Base-by-base conservation (phyloP, 2,113 vertebrate species). In the Anarrhichthys ocellatus region DNA sequence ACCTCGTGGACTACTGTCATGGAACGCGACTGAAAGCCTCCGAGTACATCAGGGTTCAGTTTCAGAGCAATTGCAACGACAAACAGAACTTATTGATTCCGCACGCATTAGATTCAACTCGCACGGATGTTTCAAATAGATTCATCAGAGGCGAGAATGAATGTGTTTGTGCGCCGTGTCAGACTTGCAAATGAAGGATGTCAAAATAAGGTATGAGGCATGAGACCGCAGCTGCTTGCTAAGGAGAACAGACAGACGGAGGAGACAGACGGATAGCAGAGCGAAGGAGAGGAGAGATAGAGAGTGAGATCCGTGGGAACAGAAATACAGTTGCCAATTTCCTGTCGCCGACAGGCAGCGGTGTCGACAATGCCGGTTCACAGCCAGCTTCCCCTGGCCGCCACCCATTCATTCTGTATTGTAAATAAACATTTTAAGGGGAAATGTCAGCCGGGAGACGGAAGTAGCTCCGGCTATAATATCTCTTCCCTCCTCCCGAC, bases 401-500 rank as follows among this genome's bases (percentile, higher is more conserved):
- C 82, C 87, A 86, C 80, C 76, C 79, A 81, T 87, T 91, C 86
- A 91, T 89, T 92, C 73, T 66, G 76, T 62, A 86, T 82, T 81
- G 92, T 89, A 93, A 93, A 92, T 92, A 92, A 93, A 93, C 87
- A 88, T 80, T 93, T 90, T 91, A 91, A 88, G 90, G 86, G 84
- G 76, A 91, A 93, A 92, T 91, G 90, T 91, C 88, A 92, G 80
- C 76, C 20, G 80, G 76, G 81, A 81, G 82, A 87, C 48, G 13
- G 76, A 78, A 77, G 80, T 42, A 82, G 78, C 76, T 80, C 75
- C 5, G 15, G 73, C 76, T 86, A 77, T 83, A 89, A 88, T 86
- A 82, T 83, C 83, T 14, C 62, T 42, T 75, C 83, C 76, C 84
- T 80, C 84, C 74, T 78, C 58, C 77, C 64, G 42, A n/a, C 73